Percentiles rank a stretch among this genome's conserved stretches.
phyloP scores from a whole-genome alignment of 2,888 invertebrate species.

The Clunio marinus region DNA sequence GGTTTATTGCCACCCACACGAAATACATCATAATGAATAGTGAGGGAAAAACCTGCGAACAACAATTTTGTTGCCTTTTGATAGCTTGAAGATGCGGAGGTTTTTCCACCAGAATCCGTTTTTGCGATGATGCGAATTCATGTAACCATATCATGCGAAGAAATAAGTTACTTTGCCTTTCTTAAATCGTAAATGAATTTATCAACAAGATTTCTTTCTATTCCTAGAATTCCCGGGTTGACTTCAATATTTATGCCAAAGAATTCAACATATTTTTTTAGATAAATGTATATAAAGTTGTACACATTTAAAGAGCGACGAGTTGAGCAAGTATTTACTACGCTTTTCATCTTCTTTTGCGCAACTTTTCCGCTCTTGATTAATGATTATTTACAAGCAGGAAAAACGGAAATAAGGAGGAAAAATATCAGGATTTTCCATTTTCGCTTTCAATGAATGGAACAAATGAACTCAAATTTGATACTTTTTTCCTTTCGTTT shows the following conservation, averaged over 20 bases:
- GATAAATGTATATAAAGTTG: neutral
- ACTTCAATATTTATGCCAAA: too few species aligned
- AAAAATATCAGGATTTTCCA: conserved; percentile 9
- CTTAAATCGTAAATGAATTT: neutral
- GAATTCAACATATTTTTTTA: neutral
- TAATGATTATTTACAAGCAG: conserved; percentile 35
- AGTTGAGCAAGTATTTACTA: too few species aligned
- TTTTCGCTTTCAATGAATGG: conserved; percentile 1
- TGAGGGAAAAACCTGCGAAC: neutral
- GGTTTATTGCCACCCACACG: too few species aligned
- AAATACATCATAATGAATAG: neutral
- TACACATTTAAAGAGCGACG: too few species aligned
- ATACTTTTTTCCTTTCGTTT: neutral
- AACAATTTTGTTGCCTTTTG: neutral
- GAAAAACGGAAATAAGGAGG: conserved; percentile 5
- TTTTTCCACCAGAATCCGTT: neutral
- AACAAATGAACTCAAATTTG: neutral
- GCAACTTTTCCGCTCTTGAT: conserved; percentile 15
- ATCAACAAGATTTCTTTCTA: conserved; percentile 1
- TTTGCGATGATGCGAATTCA: too few species aligned
- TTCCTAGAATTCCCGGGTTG: too few species aligned
- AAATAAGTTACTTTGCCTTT: neutral
- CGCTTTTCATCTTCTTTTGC: too few species aligned
- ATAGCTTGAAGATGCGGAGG: conserved; percentile 3
- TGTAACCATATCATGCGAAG: too few species aligned